Evolutionary conservation across 2,797 vertebrate genomes (phyloP).

Genomic region (Micrastur ruficollis): DNA sequence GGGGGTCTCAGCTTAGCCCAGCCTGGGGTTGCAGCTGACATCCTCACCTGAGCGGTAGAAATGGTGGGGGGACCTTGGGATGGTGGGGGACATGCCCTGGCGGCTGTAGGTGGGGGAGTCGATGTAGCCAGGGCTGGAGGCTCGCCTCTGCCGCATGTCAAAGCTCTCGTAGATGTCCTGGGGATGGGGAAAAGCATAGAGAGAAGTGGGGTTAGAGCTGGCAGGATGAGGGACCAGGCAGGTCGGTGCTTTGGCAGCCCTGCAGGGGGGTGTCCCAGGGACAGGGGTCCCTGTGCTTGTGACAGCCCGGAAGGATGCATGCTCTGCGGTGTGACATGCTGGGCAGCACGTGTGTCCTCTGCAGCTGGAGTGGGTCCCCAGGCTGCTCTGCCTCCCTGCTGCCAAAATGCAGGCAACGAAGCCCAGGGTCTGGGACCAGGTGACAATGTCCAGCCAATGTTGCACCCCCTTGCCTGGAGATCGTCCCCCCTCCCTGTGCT

Average conservation of each 20-base stretch:
- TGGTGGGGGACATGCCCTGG: slow-evolving; percentile 90
- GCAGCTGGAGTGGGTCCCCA: not conserved
- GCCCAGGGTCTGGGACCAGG: not conserved
- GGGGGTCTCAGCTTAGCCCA: not conserved
- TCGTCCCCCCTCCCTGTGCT: not conserved
- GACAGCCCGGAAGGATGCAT: not conserved
- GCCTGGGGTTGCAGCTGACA: not conserved
- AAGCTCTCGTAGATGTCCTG: slow-evolving; percentile 91
- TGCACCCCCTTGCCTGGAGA: not conserved
- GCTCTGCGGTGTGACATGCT: not conserved
- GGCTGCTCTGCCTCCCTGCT: not conserved
- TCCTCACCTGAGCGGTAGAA: slow-evolving; percentile 90
- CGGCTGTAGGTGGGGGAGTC: slow-evolving; percentile 89
- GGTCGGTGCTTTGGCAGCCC: not conserved
- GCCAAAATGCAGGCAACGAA: not conserved
- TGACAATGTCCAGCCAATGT: not conserved
- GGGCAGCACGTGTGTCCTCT: fast-evolving
- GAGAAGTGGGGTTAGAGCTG: not conserved
- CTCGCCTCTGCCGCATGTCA: slow-evolving; percentile 86
- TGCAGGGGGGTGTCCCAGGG: not conserved
- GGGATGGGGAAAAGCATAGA: not conserved
- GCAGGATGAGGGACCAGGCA: not conserved
- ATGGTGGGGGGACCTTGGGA: slow-evolving; percentile 89
- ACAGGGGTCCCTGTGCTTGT: fast-evolving
- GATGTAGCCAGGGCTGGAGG: slow-evolving; percentile 91